These are phyloP conservation scores for Crenuchus spilurus DNA, from an alignment of 2,797 vertebrate genomes.

Conservation along the genomic window DNA sequence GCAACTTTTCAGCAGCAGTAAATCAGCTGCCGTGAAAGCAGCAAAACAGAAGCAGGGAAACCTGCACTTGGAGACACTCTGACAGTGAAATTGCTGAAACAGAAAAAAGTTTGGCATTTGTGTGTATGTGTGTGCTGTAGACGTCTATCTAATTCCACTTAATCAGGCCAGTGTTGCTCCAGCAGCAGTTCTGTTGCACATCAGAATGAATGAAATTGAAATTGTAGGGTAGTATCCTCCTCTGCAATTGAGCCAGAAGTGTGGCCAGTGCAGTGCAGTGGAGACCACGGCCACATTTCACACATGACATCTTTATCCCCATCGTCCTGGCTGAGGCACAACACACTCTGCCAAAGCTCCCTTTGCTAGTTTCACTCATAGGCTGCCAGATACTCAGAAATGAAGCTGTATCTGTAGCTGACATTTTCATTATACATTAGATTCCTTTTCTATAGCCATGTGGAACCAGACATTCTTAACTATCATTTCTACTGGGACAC, in stretches of 20 bases:
- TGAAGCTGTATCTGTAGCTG: slow-evolving; percentile 5
- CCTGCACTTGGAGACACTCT: not conserved
- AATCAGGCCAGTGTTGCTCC: not conserved
- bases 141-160: not conserved
- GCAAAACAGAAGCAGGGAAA: not conserved
- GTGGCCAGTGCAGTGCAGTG: not conserved
- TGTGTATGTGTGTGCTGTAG: not conserved
- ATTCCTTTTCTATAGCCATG: not conserved
- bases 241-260: not conserved
- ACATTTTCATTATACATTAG: slow-evolving; percentile 5
- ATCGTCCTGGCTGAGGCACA: not conserved
- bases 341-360: not conserved
- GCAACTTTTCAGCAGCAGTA: slow-evolving; percentile 5
- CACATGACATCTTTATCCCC: not conserved
- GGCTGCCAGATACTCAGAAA: not conserved
- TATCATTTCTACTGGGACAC: not conserved
- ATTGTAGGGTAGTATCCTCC: not conserved
- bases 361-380: not conserved
- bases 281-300: not conserved
- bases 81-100: not conserved
- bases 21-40: not conserved
- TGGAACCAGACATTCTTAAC: not conserved
- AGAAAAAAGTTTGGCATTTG: not conserved
- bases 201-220: not conserved
- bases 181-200: not conserved